Percentiles rank a stretch among this genome's conserved stretches.
Evolutionary conservation across 2,113 vertebrate species (phyloP).

Genomic region (Plestiodon gilberti): DNA sequence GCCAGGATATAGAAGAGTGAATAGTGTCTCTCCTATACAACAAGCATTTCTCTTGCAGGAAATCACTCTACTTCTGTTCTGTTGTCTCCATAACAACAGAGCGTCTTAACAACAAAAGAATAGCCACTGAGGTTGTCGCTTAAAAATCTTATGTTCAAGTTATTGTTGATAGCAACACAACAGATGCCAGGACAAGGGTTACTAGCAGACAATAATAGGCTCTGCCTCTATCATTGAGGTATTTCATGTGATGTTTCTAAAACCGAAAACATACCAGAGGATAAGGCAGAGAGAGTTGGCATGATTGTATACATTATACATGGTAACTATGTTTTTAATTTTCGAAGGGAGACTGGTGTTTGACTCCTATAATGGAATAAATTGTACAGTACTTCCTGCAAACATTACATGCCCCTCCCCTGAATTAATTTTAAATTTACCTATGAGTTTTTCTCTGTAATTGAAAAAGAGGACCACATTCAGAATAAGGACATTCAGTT

Average conservation of each 20-base stretch:
- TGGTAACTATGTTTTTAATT: slow-evolving; percentile 62
- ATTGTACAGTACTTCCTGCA: slow-evolving; percentile 33
- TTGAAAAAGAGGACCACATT: neutral
- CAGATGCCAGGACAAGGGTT: slow-evolving; percentile 54
- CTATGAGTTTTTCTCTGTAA: slow-evolving; percentile 5
- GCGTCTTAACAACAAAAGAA: slow-evolving; percentile 69
- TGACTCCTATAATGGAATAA: slow-evolving; percentile 52
- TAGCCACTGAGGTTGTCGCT: slow-evolving; percentile 62
- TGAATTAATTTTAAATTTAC: slow-evolving; percentile 31
- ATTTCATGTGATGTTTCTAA: slow-evolving; percentile 59
- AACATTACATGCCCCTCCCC: neutral
- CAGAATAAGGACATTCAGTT: slow-evolving; percentile 20
- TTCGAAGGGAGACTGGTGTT: slow-evolving; percentile 52
- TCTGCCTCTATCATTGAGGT: slow-evolving; percentile 44
- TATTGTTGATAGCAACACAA: slow-evolving; percentile 67
- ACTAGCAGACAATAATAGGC: slow-evolving; percentile 56
- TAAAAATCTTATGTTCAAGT: slow-evolving; percentile 61
- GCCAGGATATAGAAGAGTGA: slow-evolving; percentile 2
- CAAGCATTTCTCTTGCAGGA: slow-evolving; percentile 51
- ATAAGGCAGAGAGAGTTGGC: slow-evolving; percentile 51
- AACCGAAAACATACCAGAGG: slow-evolving; percentile 58
- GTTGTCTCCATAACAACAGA: slow-evolving; percentile 72
- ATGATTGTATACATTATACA: slow-evolving; percentile 69
- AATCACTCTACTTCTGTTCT: slow-evolving; percentile 61
- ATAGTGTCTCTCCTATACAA: slow-evolving; percentile 41